Evolutionary conservation across 2,113 vertebrate species (phyloP), one percentile per base, ranked within the genome.

Genomic region (Gnathonemus echidnorhynchus): DNA sequence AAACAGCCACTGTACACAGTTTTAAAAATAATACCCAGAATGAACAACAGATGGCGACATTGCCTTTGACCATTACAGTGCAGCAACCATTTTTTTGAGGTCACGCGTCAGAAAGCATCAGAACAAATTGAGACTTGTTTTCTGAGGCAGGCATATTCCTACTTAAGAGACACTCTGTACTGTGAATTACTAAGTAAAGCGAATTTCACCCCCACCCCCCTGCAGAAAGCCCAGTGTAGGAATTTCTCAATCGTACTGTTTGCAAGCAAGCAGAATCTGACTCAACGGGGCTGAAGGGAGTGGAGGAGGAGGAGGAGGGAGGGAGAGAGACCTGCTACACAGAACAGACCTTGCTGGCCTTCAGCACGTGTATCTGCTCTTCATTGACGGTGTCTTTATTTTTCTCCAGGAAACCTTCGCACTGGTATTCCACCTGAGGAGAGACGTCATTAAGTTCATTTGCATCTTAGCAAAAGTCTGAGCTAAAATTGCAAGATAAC

Each of bases 331-430:
- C 6, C 21, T 7, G 31, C 9, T 27, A 7, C 15, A 35, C 13
- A 42, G 70, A 83, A 93, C 86, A 83, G 46, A 99, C 98, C 98
- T 98, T 97, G 96, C 98, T 98, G 86, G 96, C 96, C 94, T 97
- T 98, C 91, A 99, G 95, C 87, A 99, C 97, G 91, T 96, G 97
- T 91, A 99, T 98, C 95, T 99, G 98, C 93, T 99, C 98, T 94
- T 98, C 97, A 93, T 98, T 99, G 91, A 99, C 97, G 0, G 98
- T 99, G 93, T 99, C 98, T 95, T 98, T 99, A 94, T 99, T 99
- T 95, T 99, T 99, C 95, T 99, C 98, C 92, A 99, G 94, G 95
- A 99, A 99, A 52, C 98, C 97, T 87, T 96, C 96, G 94, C 98
- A 99, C 48, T 98, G 97, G 92, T 99, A 99, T 92, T 99, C 98